phyloP scores from a whole-genome alignment of 2,888 invertebrate species.

The Nemotelus nigrinus region DNA sequence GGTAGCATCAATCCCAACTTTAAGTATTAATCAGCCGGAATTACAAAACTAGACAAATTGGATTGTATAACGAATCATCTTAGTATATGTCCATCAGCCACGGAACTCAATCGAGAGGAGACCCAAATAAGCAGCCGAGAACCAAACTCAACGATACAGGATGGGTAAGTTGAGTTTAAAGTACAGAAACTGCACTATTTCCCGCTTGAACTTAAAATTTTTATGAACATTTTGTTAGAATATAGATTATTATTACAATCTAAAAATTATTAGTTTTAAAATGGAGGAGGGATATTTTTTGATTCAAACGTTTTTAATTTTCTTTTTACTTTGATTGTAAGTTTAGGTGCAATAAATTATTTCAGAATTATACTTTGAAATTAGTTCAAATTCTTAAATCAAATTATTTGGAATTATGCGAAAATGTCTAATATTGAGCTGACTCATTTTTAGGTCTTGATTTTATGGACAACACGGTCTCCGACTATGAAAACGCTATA shows the following conservation, averaged over 20 bases:
- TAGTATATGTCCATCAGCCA: constrained; percentile 50
- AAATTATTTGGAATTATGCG: too few relatives aligned
- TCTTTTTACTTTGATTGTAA: too few relatives aligned
- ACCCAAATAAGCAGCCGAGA: constrained; percentile 50
- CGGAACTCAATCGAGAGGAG: constrained; percentile 44
- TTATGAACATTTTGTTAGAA: too few relatives aligned
- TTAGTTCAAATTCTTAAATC: not conserved
- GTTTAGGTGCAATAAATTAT: too few relatives aligned
- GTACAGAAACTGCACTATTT: too few relatives aligned
- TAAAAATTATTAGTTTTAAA: too few relatives aligned
- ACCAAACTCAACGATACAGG: constrained; percentile 52
- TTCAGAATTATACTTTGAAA: too few relatives aligned
- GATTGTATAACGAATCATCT: constrained; percentile 11
- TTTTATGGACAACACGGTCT: constrained; percentile 60
- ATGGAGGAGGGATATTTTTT: too few relatives aligned
- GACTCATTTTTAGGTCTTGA: constrained; percentile 56
- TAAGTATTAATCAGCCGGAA: not conserved
- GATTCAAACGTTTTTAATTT: not conserved
- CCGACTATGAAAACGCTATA: constrained; percentile 61
- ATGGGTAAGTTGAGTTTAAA: constrained; percentile 52
- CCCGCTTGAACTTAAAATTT: too few relatives aligned
- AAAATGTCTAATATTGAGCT: too few relatives aligned
- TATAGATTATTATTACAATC: too few relatives aligned
- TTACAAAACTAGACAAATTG: constrained; percentile 30
- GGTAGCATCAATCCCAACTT: not conserved